These are phyloP conservation scores for Gopherus evgoodei DNA, from an alignment of 2,113 vertebrate species.

Conservation along the genomic window DNA sequence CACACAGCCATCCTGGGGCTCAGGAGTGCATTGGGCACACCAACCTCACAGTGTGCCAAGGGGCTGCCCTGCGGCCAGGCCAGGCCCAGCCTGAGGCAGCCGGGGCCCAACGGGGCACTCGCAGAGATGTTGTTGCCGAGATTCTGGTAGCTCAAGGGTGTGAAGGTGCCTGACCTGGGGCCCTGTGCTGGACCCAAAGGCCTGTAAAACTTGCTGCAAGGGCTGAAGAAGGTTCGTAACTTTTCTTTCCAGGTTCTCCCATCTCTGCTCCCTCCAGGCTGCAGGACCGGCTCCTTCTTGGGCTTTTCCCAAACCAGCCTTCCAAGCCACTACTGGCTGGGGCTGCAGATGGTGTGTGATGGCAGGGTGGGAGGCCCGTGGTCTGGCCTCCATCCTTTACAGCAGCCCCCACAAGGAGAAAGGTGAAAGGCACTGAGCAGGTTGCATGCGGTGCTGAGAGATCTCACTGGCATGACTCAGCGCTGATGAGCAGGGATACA, in stretches of 20 bases:
- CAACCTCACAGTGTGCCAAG: not conserved
- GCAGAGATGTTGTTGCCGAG: not conserved
- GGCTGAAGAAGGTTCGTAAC: not conserved
- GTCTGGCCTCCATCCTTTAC: not conserved
- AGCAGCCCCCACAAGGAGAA: not conserved
- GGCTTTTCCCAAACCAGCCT: not conserved
- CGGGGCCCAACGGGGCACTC: not conserved
- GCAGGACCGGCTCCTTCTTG: not conserved
- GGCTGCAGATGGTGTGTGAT: not conserved
- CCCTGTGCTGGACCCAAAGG: rapidly evolving
- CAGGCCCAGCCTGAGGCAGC: not conserved
- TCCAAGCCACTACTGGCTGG: not conserved
- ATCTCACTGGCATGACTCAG: not conserved
- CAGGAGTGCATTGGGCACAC: not conserved
- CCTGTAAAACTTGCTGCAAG: not conserved
- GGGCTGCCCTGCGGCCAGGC: not conserved
- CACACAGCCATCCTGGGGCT: rapidly evolving
- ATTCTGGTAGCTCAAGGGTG: not conserved
- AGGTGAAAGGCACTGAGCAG: not conserved
- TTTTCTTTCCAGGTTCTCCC: not conserved
- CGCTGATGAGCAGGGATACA: not conserved
- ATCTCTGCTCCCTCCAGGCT: not conserved
- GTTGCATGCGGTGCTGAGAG: not conserved
- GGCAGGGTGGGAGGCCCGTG: too few species aligned
- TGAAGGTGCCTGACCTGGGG: not conserved